Base-by-base conservation (phyloP, 2,113 vertebrate species). In the Arothron firmamentum region DNA sequence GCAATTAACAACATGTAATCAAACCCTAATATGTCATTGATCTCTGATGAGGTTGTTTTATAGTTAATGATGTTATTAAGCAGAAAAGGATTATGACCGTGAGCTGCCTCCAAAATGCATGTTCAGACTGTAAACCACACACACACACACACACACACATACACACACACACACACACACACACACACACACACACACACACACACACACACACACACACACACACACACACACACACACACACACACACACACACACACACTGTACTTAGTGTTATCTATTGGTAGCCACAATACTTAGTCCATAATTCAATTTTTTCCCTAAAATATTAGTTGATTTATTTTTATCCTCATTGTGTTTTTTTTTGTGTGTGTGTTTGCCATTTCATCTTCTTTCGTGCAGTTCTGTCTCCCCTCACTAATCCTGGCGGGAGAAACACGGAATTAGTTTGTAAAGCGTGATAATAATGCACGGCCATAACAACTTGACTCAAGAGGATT, bases 391-490 rank as follows among this genome's bases (percentile, higher is more conserved):
- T 67, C 68, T 79, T 70, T 75, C 71, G 65, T 56, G 70, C 66
- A 75, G 78, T 79, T 62, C 48, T 75, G 72, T 69, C 17, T 31
- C 17, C 57, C 57, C 68, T 55, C 51, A 69, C 67, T 89, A 90
- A 90, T 92, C 89, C 90, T 81, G 67, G 60, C 77, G 87, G 89
- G 88, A 88, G 34, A 84, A 90, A 90, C 86, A 90, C 52, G 83
- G 88, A 87, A 90, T 90, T 89, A 90, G 88, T 90, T 91, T 85
- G 84, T 89, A 88, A 90, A 87, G 88, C 85, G 69, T 77, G 85
- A 89, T 90, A 88, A 89, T 91, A 90, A 92, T 87, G 86, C 85
- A 84, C 80, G 86, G 85, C 88, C 82, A 85, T 91, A 88, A 90
- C 87, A 88, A 88, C 85, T 87, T 79, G 85, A 88, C 86, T 88